Conservation (phyloP, 2,797 vertebrate genomes). For the Leuciscus waleckii region DNA sequence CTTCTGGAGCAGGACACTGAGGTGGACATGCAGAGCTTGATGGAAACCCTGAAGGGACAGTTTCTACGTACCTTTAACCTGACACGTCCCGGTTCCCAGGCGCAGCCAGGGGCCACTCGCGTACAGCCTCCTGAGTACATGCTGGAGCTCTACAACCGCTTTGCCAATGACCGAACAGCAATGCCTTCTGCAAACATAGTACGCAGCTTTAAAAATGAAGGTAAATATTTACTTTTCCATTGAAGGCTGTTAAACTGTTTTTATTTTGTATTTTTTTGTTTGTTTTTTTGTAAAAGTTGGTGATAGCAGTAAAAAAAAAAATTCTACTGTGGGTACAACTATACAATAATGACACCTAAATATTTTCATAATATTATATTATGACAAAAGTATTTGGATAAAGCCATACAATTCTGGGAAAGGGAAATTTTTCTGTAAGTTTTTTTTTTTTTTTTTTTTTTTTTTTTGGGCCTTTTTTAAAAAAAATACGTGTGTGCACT, state of each 20-base stretch:
- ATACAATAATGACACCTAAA: not conserved
- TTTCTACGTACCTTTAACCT: constrained; percentile 91
- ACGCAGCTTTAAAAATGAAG: constrained; percentile 98
- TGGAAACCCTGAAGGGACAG: constrained; percentile 90
- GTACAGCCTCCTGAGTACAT: constrained; percentile 97
- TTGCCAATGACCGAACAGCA: constrained; percentile 89
- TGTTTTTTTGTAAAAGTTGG: not conserved
- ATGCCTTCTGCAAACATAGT: constrained; percentile 96
- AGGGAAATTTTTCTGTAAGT: not conserved
- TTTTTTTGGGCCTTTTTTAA: too few species aligned
- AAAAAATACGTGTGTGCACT: too few species aligned
- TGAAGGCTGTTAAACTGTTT: not conserved
- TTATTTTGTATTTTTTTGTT: not conserved
- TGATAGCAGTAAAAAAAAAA: not conserved
- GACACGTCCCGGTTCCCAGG: constrained; percentile 84
- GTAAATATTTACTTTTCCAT: constrained; percentile 71
- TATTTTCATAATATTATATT: not conserved
- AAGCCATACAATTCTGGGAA: not conserved
- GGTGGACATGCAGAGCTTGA: constrained; percentile 84
- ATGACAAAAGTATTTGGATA: not conserved
- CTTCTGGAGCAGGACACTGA: constrained; percentile 85
- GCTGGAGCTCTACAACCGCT: constrained; percentile 97
- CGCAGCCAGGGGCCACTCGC: constrained; percentile 72
- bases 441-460: not conserved
- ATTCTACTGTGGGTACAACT: not conserved